Evolutionary conservation across 2,113 vertebrate species (phyloP), one percentile per base, ranked within the genome.

Genomic region (Felis chaus): DNA sequence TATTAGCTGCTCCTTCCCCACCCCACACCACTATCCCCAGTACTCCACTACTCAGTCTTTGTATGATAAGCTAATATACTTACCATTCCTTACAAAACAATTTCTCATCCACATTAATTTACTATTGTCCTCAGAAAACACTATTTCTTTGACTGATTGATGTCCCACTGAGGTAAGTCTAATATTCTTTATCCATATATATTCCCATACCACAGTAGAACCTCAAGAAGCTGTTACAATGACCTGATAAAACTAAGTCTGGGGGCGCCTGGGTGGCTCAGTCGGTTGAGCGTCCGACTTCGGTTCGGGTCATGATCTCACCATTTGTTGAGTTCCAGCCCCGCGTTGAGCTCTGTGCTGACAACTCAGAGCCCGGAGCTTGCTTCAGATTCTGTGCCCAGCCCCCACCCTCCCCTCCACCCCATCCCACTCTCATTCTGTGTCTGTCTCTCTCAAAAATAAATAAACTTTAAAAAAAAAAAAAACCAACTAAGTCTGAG

Each of bases 41-140:
- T 45, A n/a, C 11, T n/a, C n/a, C 11, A 18, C 45, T 71, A 33
- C 63, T 96, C 57, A 50, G 57, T 68, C 1, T 93, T 95, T 66
- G 23, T 94, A 21, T 41, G 71, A 5, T 73, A 87, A 53, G 33
- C 33, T 41, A 92, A 85, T 36, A 45, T 27, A 36, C 78, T 69
- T 21, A 71, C 13, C 33, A 94, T 53, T 89, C 55, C 41, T 50
- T 89, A 48, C 50, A 48, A 57, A 71, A 80, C 11, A 89, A 36
- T 73, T 84, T 65, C 36, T 92, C 33, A 23, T 73, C 76, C 57
- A 66, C 48, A 69, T 66, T 81, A 66, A 66, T 89, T 55, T 94
- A 61, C 90, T 71, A 31, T 65, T 95, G 8, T 78, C 53, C 33
- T 95, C 50, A 78, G 85, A 91, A 93, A 89, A 81, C 85, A 89